Evolutionary conservation across 1,140 invertebrate species (phyloP).

Genomic region (Araneus ventricosus): DNA sequence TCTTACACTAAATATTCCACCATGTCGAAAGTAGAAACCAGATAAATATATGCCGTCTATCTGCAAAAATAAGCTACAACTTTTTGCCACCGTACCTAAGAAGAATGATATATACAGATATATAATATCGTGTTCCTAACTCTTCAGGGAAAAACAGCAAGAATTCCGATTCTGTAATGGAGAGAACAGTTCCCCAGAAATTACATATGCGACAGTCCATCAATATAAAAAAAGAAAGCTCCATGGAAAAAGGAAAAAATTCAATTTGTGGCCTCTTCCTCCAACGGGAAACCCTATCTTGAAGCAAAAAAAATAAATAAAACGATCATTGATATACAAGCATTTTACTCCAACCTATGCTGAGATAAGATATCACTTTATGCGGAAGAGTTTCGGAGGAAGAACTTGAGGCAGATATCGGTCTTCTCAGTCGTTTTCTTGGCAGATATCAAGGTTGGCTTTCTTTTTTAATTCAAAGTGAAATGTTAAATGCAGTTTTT

Average conservation of each 20-base stretch:
- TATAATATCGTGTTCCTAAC: neutral
- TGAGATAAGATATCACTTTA: neutral
- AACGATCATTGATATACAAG: conserved; percentile 3
- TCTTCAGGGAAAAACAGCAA: neutral
- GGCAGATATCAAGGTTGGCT: neutral
- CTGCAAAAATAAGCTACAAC: neutral
- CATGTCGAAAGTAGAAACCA: neutral
- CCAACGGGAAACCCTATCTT: neutral
- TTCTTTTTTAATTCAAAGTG: neutral
- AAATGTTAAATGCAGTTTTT: neutral
- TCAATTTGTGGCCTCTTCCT: conserved; percentile 1
- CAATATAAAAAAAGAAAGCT: neutral
- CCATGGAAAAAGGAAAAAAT: conserved; percentile 1
- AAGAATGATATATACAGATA: neutral
- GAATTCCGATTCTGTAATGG: conserved; percentile 10
- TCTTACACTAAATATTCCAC: neutral
- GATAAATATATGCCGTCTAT: neutral
- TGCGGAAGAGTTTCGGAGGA: neutral
- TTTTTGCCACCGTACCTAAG: neutral
- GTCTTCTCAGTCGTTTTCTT: neutral
- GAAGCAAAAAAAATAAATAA: neutral
- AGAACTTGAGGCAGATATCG: neutral
- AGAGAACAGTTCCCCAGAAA: neutral
- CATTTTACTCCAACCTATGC: neutral
- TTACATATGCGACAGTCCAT: conserved; percentile 29